Conservation (phyloP, 1,140 invertebrate genomes). For the Sminthurinus signatus region DNA sequence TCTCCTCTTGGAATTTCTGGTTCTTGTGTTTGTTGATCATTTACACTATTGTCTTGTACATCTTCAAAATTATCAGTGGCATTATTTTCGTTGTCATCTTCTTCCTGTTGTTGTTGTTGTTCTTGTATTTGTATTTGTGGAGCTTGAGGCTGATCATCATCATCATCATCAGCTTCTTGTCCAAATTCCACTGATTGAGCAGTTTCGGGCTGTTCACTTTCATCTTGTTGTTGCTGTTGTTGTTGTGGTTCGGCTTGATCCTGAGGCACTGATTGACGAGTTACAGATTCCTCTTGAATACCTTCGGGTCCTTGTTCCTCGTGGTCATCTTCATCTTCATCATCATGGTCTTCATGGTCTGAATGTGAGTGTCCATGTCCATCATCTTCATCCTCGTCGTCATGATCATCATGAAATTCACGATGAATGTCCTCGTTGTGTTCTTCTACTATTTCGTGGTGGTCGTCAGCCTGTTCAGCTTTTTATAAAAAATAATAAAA, state of each 20-base stretch:
- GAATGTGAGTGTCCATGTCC: background rate
- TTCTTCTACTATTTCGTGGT: constrained; percentile 3
- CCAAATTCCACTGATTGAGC: background rate
- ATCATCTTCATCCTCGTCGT: constrained; percentile 1
- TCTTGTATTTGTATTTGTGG: background rate
- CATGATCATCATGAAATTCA: constrained; percentile 4
- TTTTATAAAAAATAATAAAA: background rate
- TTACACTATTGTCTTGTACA: background rate
- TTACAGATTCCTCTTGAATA: too few relatives aligned
- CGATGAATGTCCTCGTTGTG: background rate
- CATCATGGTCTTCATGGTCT: constrained; percentile 1
- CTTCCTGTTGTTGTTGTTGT: background rate
- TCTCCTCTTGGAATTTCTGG: background rate
- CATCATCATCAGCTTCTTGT: constrained; percentile 5
- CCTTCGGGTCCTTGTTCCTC: background rate
- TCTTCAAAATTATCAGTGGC: background rate
- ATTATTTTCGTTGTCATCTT: constrained; percentile 1
- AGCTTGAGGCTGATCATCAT: background rate
- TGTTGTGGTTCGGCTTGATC: background rate
- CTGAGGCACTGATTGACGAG: background rate
- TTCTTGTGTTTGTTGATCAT: background rate
- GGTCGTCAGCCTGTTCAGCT: constrained; percentile 3
- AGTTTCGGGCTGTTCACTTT: too few relatives aligned
- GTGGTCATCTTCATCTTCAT: background rate
- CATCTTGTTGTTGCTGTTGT: background rate